These are phyloP conservation scores for Nyleta sp. DNA, from an alignment of 2,888 invertebrate genomes.

Conservation along the genomic window DNA sequence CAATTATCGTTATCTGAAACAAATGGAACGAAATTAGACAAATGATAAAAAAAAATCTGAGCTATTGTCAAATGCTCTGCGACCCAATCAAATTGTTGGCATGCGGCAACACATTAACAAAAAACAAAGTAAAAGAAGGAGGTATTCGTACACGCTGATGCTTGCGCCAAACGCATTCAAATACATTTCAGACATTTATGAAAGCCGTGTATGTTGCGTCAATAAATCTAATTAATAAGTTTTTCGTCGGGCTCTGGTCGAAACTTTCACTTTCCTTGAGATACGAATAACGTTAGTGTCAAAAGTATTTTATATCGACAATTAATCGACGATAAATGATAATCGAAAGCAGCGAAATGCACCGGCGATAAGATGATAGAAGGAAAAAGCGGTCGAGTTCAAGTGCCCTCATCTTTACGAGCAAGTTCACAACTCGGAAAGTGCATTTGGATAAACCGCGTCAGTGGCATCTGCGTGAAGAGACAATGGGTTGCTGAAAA, in stretches of 20 bases:
- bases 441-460: too few species aligned
- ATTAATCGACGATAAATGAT: slow-evolving; percentile 13
- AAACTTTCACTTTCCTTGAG: slow-evolving; percentile 54
- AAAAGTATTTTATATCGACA: slow-evolving; percentile 27
- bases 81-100: too few species aligned
- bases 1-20: slow-evolving; percentile 78
- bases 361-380: neutral
- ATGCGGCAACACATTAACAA: too few species aligned
- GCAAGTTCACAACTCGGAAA: too few species aligned
- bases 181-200: slow-evolving; percentile 30
- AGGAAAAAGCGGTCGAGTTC: neutral
- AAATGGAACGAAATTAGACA: slow-evolving; percentile 51
- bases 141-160: too few species aligned
- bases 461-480: neutral
- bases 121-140: too few species aligned
- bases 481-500: neutral
- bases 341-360: slow-evolving; percentile 1
- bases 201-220: slow-evolving; percentile 35
- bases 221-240: slow-evolving; percentile 50
- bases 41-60: too few species aligned
- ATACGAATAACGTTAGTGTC: slow-evolving; percentile 16
- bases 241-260: slow-evolving; percentile 14
- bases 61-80: too few species aligned
- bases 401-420: neutral
- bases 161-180: slow-evolving; percentile 10